Conservation (phyloP, 2,797 vertebrate species). For the Enteromius viviparus region DNA sequence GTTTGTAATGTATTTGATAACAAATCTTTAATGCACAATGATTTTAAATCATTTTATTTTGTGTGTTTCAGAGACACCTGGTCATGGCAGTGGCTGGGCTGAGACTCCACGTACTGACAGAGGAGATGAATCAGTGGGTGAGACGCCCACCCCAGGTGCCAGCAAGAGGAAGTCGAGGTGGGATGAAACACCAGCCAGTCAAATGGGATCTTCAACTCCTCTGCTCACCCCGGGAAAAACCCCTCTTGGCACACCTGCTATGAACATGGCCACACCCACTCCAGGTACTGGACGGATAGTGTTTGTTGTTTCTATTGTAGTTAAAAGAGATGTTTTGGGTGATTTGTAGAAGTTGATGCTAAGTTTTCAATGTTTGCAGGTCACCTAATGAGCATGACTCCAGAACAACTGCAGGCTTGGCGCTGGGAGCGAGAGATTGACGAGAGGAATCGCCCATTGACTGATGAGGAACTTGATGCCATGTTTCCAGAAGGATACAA, state of each 20-base stretch:
- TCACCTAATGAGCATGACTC: constrained; percentile 99
- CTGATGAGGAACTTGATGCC: constrained; percentile 96
- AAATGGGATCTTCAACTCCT: constrained; percentile 98
- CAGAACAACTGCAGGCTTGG: constrained; percentile 98
- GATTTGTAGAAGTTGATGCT: not conserved
- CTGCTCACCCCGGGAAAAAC: constrained; percentile 97
- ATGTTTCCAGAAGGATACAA: constrained; percentile 99
- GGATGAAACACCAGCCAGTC: constrained; percentile 98
- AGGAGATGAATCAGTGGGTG: constrained; percentile 95
- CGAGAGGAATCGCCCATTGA: constrained; percentile 95
- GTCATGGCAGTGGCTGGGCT: constrained; percentile 97
- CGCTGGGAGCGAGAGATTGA: constrained; percentile 98
- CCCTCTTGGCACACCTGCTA: constrained; percentile 95
- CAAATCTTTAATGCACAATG: not conserved
- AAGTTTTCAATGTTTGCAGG: constrained; percentile 71
- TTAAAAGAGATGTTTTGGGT: not conserved
- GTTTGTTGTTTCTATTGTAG: not conserved
- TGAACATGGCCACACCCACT: constrained; percentile 99
- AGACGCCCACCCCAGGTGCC: constrained; percentile 96
- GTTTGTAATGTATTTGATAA: not conserved
- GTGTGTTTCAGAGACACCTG: constrained; percentile 88
- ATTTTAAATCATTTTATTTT: not conserved
- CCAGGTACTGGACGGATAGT: constrained; percentile 78
- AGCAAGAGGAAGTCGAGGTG: constrained; percentile 98
- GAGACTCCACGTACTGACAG: constrained; percentile 96